Base-by-base conservation (phyloP, 2,888 invertebrate genomes). In the Pterobdella sp. region DNA sequence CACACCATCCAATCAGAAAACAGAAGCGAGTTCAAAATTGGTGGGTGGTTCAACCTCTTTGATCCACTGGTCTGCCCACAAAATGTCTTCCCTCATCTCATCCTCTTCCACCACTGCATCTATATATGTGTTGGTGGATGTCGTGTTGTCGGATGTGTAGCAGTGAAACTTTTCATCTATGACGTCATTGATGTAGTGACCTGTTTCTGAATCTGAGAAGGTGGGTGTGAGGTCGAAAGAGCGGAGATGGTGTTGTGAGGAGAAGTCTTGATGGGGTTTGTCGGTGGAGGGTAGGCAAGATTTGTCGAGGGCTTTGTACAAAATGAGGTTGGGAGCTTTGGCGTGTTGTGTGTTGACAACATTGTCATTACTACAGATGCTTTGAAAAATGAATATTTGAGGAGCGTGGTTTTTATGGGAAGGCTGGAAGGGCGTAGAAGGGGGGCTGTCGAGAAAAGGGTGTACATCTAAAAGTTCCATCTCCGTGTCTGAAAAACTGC, bases 181-280 rank as follows among this genome's bases (percentile, higher is more conserved):
- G 35, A 18, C 35, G 37, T 36, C 68, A 37, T 18, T 68, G 37
- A 22, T 35, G 34, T 32, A 36, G 29, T 34, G 10, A 29, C 37
- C 68, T 26, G 31, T 22, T 18, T 70, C 70, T 1, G 70, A 70
- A 14, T 70, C 70, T 14, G 70, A 70, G 10, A 70, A 26, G 31
- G 70, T 37, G 2, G 70, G 70, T 10, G 70, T 70, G 31, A 70
- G 26, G 34, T 70, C 70, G 34, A 56, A 70, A 1, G 70, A 70
- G n/a, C 70, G 35, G n/a, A 29, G n/a, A 14, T 63, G 7, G 63
- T 63, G 63, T 7, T 42, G 49, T 7, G 22, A 42, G 10, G 7
- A 14, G 7, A 42, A 42, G 49, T 42, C 49, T 42, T 42, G 10
- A 22, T 42, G 49, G 49, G 49, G 22, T 14, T 42, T 22, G 49